Percentiles rank a stretch among this genome's conserved stretches.
Conservation (phyloP, 2,888 invertebrate species). For the Dasypogon diadema region DNA sequence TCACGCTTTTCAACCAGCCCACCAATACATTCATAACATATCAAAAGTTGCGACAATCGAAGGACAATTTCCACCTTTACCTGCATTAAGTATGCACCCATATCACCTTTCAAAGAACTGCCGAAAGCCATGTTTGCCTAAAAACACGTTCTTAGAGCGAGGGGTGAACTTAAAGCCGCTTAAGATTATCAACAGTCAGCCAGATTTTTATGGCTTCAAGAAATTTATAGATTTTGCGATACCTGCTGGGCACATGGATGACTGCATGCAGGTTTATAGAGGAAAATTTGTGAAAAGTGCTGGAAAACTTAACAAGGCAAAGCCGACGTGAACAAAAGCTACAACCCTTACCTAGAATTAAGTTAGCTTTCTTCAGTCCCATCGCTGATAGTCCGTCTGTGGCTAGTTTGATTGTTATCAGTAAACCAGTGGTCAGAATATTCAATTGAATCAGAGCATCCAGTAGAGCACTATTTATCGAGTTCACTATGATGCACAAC, state of each 20-base stretch:
- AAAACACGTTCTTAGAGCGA: not conserved
- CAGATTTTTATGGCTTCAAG: slow-evolving; percentile 1
- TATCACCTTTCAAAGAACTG: not conserved
- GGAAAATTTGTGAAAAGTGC: no score
- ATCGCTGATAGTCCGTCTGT: slow-evolving; percentile 56
- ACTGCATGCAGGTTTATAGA: no score
- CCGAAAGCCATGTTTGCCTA: not conserved
- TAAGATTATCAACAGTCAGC: not conserved
- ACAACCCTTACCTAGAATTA: slow-evolving; percentile 55
- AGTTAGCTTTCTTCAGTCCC: slow-evolving; percentile 57
- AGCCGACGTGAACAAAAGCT: no score
- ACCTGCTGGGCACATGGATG: not conserved
- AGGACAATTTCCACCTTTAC: no score
- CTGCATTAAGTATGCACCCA: no score
- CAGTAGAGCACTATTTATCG: slow-evolving; percentile 57
- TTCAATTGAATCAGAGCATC: slow-evolving; percentile 57
- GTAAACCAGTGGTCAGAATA: slow-evolving; percentile 57
- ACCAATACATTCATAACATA: no score
- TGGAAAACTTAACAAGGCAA: not conserved
- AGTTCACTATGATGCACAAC: slow-evolving; percentile 57
- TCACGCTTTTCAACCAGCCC: no score
- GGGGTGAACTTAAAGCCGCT: not conserved
- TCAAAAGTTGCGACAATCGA: no score
- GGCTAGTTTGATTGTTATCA: slow-evolving; percentile 57
- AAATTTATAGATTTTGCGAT: not conserved